Conservation (phyloP, 1,140 invertebrate species). For the Maniola jurtina region DNA sequence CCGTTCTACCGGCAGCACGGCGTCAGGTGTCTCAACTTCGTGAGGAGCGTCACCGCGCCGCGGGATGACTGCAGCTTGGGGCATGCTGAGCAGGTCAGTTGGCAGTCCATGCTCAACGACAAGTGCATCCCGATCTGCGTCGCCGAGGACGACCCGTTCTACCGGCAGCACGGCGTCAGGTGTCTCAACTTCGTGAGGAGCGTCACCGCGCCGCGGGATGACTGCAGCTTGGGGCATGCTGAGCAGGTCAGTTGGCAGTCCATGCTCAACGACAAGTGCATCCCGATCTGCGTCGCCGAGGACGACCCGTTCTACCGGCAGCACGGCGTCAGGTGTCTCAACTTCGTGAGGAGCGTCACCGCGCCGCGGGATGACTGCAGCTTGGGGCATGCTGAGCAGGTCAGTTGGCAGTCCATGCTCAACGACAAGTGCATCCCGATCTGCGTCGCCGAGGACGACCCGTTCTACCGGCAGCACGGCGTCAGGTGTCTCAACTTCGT, state of each 20-base stretch:
- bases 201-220: slow-evolving; percentile 81
- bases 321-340: slow-evolving; percentile 81
- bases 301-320: slow-evolving; percentile 82
- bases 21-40: slow-evolving; percentile 82
- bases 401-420: slow-evolving; percentile 66
- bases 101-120: slow-evolving; percentile 56
- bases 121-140: slow-evolving; percentile 84
- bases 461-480: slow-evolving; percentile 80
- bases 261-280: slow-evolving; percentile 78
- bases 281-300: slow-evolving; percentile 82
- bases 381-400: slow-evolving; percentile 88
- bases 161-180: slow-evolving; percentile 79
- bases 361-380: slow-evolving; percentile 85
- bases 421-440: slow-evolving; percentile 83
- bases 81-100: slow-evolving; percentile 88
- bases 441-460: slow-evolving; percentile 81
- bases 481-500: slow-evolving; percentile 83
- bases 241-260: slow-evolving; percentile 85
- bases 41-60: slow-evolving; percentile 80
- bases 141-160: slow-evolving; percentile 82
- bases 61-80: slow-evolving; percentile 86
- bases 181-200: slow-evolving; percentile 82
- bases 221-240: slow-evolving; percentile 87
- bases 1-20: slow-evolving; percentile 81
- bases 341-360: slow-evolving; percentile 81